Base-by-base conservation (phyloP, 2,113 vertebrate species). In the Passer domesticus region DNA sequence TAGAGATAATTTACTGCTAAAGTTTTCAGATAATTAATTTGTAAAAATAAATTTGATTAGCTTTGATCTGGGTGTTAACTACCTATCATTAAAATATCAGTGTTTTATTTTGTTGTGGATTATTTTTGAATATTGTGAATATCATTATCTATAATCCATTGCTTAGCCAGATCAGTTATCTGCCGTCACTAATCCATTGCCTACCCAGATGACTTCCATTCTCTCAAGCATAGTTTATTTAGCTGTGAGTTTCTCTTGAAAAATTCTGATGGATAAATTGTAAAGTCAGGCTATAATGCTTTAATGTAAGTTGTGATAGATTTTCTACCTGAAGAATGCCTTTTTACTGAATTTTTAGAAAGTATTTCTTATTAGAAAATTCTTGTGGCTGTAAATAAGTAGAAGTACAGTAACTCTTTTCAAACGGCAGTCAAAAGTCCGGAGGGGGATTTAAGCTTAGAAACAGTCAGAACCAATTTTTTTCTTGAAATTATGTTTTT, bases 11-110 rank as follows among this genome's bases (percentile, higher is more conserved):
- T 89, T 58, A 53, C 24, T 55, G 37, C 35, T 86, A 67, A 80
- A 52, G 2, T 68, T 92, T 92, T 90, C 80, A 87, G 89, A 90
- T 92, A 96, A 90, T 70, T 92, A 89, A 89, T 94, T 92, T 90
- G 64, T 86, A 69, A 86, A 94, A 92, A 77, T 35, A 88, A 88
- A 86, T 74, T 70, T 89, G 14, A 94, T 96, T 83, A 81, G 33
- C 79, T 90, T 92, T 94, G 86, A 86, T 81, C 77, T 59, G 8
- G 37, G 30, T 80, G 76, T 23, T 90, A 94, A 94, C 18, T 70
- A 81, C 27, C 35, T 47, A 52, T 63, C 72, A 67, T 80, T 81
- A 93, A 86, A 86, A 74, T 10, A 27, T 58, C 52, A 50, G 7
- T 39, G 30, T 20, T 94, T 74, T 53, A 74, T 81, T 97, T 90